Evolutionary conservation across 2,113 vertebrate genomes (phyloP).

Genomic region (Ammodramus savannarum): DNA sequence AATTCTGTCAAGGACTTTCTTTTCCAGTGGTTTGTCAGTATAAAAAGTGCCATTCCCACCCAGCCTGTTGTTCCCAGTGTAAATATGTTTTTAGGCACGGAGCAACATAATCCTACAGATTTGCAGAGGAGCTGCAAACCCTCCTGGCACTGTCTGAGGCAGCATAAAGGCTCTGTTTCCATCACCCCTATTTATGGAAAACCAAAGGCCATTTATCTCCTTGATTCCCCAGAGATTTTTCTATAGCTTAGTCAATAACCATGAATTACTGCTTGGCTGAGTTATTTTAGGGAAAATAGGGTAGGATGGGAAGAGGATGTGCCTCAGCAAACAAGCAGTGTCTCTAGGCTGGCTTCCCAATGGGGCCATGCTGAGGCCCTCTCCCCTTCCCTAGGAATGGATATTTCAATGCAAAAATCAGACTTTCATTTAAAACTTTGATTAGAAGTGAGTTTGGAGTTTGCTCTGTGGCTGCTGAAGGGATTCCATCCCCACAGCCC

Average conservation of each 20-base stretch:
- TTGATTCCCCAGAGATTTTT: background rate
- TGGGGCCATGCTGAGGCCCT: background rate
- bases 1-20: background rate
- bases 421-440: background rate
- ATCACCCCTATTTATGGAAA: conserved; percentile 32
- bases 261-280: background rate
- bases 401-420: background rate
- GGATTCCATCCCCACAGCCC: too few species aligned
- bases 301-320: background rate
- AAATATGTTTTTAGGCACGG: conserved; percentile 51
- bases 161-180: background rate
- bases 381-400: background rate
- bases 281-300: conserved; percentile 2
- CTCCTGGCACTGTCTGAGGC: background rate
- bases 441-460: background rate
- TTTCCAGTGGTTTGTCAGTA: conserved; percentile 29
- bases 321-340: background rate
- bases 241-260: conserved; percentile 35
- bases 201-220: conserved; percentile 33
- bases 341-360: background rate
- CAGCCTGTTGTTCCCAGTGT: conserved; percentile 8
- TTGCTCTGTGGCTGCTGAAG: background rate
- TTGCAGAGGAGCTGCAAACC: conserved; percentile 11
- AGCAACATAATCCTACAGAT: conserved; percentile 9
- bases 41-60: background rate